Conservation (phyloP, 1,140 invertebrate genomes). For the Cydia pomonella region DNA sequence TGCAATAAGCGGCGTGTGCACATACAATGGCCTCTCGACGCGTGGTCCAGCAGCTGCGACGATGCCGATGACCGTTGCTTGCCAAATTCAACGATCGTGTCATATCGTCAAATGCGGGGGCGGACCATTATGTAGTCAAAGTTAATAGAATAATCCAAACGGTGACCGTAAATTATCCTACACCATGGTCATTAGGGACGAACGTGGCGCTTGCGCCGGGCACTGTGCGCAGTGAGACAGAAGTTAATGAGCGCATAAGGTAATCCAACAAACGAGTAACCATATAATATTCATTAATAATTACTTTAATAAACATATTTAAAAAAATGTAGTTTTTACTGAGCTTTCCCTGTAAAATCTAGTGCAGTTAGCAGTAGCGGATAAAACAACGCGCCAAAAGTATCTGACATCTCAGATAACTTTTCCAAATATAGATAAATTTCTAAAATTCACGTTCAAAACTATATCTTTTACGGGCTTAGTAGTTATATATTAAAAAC, state of each 20-base stretch:
- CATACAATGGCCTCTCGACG: not conserved
- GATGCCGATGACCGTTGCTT: not conserved
- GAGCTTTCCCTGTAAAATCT: not conserved
- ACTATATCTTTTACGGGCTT: too few species aligned
- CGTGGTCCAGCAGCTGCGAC: conserved; percentile 4
- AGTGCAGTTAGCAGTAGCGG: too few species aligned
- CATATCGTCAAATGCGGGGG: not conserved
- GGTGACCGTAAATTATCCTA: not conserved
- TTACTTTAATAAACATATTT: conserved; percentile 1
- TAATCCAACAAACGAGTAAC: conserved; percentile 10
- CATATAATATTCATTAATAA: not conserved
- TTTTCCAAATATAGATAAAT: too few species aligned
- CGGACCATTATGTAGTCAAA: not conserved
- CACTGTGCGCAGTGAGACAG: not conserved
- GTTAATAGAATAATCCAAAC: conserved; percentile 11
- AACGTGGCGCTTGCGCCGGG: not conserved
- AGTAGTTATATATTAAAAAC: too few species aligned
- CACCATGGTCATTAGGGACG: not conserved
- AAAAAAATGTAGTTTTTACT: not conserved
- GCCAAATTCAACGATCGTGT: not conserved
- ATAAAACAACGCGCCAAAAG: too few species aligned
- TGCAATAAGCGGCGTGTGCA: not conserved
- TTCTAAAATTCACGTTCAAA: too few species aligned
- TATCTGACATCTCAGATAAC: too few species aligned
- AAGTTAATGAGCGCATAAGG: not conserved